Percentiles rank a stretch among this genome's conserved stretches.
Evolutionary conservation across 23 tunicate genomes (phyloP).

Genomic region (Botrylloides violaceus): DNA sequence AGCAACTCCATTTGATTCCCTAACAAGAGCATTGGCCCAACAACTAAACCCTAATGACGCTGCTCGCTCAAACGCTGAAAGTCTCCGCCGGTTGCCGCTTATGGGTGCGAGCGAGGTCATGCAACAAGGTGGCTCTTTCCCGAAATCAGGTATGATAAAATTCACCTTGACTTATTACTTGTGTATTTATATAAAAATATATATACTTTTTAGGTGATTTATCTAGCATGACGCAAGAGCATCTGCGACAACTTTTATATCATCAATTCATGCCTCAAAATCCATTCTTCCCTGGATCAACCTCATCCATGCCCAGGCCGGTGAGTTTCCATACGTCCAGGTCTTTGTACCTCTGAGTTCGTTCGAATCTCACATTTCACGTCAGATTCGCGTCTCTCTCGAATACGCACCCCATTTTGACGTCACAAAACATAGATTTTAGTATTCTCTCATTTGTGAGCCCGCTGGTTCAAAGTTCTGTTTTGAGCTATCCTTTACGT

Average conservation of each 20-base stretch:
- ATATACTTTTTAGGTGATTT: constrained; percentile 6
- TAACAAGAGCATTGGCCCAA: constrained; percentile 10
- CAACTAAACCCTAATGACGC: background rate
- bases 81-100: constrained; percentile 36
- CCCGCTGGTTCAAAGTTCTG: too few relatives aligned
- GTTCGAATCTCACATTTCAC: too few relatives aligned
- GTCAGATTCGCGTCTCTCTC: too few relatives aligned
- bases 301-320: constrained; percentile 31
- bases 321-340: constrained; percentile 1
- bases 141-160: constrained; percentile 25
- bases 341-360: too few relatives aligned
- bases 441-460: background rate
- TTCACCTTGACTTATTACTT: constrained; percentile 35
- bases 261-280: constrained; percentile 71
- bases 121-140: too few relatives aligned
- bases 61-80: constrained; percentile 10
- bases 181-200: too few relatives aligned
- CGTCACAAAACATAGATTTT: too few relatives aligned
- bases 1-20: constrained; percentile 1
- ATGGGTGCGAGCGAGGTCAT: too few relatives aligned
- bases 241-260: constrained; percentile 62
- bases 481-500: too few relatives aligned
- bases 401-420: too few relatives aligned
- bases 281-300: constrained; percentile 39
- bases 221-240: constrained; percentile 37